Evolutionary conservation across 1,140 invertebrate genomes (phyloP).

Genomic region (Acromyrmex charruanus): DNA sequence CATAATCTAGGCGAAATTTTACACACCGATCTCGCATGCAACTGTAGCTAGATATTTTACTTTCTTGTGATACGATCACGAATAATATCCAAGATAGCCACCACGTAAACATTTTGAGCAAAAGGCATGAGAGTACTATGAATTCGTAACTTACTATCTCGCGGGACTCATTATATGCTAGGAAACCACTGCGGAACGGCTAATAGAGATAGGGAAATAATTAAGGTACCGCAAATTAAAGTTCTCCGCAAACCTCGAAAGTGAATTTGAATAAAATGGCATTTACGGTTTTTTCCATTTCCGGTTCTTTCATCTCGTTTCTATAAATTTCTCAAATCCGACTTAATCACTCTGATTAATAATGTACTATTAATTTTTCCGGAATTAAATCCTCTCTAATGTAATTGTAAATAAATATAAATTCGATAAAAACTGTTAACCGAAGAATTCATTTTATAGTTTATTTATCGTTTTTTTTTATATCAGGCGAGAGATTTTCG

Average conservation of each 20-base stretch:
- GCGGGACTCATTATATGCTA: conserved; percentile 37
- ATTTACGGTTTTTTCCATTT: conserved; percentile 32
- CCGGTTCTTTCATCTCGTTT: not conserved
- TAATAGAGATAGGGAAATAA: conserved; percentile 63
- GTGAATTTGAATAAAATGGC: conserved; percentile 42
- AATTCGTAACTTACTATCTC: conserved; percentile 45
- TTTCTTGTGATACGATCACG: conserved; percentile 10
- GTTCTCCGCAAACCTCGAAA: conserved; percentile 34
- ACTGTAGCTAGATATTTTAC: not conserved
- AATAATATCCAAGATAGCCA: conserved; percentile 30
- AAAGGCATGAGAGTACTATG: conserved; percentile 32
- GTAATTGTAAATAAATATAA: not conserved
- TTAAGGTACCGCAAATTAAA: conserved; percentile 57
- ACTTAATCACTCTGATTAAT: not conserved
- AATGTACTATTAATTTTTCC: not conserved
- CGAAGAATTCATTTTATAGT: not conserved
- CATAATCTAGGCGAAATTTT: not conserved
- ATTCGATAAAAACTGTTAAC: not conserved
- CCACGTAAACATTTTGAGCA: conserved; percentile 33
- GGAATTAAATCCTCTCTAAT: not conserved
- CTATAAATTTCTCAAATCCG: conserved; percentile 13
- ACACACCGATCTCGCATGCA: not conserved
- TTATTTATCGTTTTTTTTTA: conserved; percentile 18
- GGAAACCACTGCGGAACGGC: not conserved
- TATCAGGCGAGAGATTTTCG: not conserved